Percentiles rank a stretch among this genome's conserved stretches.
phyloP scores from a whole-genome alignment of 2,888 invertebrate species.

The Tanaodytes sp. region DNA sequence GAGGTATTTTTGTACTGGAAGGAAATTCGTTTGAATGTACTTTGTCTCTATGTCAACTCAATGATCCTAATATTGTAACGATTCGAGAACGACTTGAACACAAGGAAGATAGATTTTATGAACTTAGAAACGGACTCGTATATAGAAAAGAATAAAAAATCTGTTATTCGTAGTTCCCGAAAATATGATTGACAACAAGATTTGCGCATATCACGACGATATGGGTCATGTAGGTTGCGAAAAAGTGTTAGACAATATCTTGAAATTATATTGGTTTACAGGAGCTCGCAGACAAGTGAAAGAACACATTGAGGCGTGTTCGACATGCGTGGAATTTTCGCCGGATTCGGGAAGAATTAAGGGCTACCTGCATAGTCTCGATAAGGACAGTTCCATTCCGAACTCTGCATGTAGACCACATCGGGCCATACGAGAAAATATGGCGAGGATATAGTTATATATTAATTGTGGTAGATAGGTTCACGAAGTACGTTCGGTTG shows the following conservation, averaged over 20 bases:
- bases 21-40: not conserved
- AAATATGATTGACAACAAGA: not conserved
- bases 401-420: not conserved
- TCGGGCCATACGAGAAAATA: not conserved
- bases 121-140: not conserved
- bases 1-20: slow-evolving; percentile 39
- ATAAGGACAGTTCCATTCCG: not conserved
- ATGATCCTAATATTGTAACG: not conserved
- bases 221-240: not conserved
- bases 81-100: not conserved
- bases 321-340: not conserved
- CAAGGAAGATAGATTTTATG: not conserved
- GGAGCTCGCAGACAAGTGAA: not conserved
- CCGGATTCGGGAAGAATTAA: not conserved
- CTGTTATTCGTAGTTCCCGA: not conserved
- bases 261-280: not conserved
- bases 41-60: not conserved
- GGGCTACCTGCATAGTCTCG: not conserved
- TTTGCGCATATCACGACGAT: not conserved
- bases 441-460: not conserved
- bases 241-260: not conserved
- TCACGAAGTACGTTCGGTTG: not conserved
- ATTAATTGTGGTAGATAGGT: not conserved
- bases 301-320: not conserved
- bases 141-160: not conserved